phyloP scores from a whole-genome alignment of 2,888 invertebrate genomes.

The Aleiodes testaceus region DNA sequence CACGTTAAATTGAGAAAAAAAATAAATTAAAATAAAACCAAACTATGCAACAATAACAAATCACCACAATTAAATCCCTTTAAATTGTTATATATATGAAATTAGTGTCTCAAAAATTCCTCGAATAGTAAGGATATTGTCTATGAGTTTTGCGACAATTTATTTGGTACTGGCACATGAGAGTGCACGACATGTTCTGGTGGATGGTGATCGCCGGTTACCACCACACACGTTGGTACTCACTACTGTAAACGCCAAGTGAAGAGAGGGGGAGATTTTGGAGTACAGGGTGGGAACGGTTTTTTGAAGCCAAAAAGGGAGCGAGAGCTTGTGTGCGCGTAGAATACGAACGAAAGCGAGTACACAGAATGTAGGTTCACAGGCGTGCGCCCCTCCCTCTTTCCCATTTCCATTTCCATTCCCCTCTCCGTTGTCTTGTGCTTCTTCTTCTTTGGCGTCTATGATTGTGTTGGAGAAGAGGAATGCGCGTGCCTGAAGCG shows the following conservation, averaged over 20 bases:
- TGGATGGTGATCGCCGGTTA: conserved; percentile 48
- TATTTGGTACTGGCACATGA: conserved; percentile 61
- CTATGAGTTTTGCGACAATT: neutral
- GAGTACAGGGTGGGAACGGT: neutral
- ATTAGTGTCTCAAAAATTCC: no score
- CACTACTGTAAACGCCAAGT: conserved; percentile 31
- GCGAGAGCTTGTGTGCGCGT: conserved; percentile 45
- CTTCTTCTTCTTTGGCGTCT: conserved; percentile 21
- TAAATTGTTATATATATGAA: no score
- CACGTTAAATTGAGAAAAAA: no score
- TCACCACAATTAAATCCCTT: no score
- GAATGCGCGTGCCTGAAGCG: conserved; percentile 47
- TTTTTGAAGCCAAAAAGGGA: conserved; percentile 49
- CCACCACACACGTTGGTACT: conserved; percentile 27
- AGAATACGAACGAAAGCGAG: conserved; percentile 45
- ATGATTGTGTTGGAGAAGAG: conserved; percentile 36
- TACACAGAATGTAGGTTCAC: conserved; percentile 34
- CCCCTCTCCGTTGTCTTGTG: conserved; percentile 28
- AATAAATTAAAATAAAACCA: no score
- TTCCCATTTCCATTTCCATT: no score
- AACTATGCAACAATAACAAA: no score
- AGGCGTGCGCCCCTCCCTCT: conserved; percentile 15
- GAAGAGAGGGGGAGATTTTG: neutral
- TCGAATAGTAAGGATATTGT: neutral
- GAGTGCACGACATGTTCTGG: conserved; percentile 66